Conservation (phyloP, 2,888 invertebrate species). For the Macaria notata region DNA sequence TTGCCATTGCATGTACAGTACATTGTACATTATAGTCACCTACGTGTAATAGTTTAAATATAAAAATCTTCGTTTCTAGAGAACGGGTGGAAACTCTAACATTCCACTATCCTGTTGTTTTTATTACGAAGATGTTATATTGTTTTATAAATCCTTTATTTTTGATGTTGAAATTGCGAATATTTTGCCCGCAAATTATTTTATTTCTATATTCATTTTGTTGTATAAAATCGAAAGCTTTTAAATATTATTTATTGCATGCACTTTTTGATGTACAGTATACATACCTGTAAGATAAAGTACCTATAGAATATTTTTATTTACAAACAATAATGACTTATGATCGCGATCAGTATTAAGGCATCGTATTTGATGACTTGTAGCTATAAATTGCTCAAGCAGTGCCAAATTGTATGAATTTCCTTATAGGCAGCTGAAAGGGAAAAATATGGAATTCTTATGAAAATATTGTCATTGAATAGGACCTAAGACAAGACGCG, state of each 20-base stretch:
- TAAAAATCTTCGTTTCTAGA: slow-evolving; percentile 14
- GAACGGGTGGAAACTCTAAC: slow-evolving; percentile 27
- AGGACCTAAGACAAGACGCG: not conserved
- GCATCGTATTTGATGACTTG: slow-evolving; percentile 17
- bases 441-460: no score
- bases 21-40: slow-evolving; percentile 5
- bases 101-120: slow-evolving; percentile 35
- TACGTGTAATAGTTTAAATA: not conserved
- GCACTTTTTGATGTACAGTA: slow-evolving; percentile 30
- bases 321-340: slow-evolving; percentile 11
- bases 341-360: slow-evolving; percentile 20
- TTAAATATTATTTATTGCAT: slow-evolving; percentile 27
- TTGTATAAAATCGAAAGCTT: slow-evolving; percentile 14
- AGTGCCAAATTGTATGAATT: slow-evolving; percentile 32
- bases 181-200: slow-evolving; percentile 18
- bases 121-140: slow-evolving; percentile 22
- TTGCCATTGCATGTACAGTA: slow-evolving; percentile 26
- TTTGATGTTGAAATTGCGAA: slow-evolving; percentile 15
- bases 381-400: slow-evolving; percentile 34
- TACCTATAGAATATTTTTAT: slow-evolving; percentile 24
- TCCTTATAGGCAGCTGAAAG: slow-evolving; percentile 17
- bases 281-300: slow-evolving; percentile 30
- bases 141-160: slow-evolving; percentile 31
- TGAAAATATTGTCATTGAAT: no score
- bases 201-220: slow-evolving; percentile 23